phyloP scores from a whole-genome alignment of 2,113 vertebrate species.

The Trochalopteron elliotii region DNA sequence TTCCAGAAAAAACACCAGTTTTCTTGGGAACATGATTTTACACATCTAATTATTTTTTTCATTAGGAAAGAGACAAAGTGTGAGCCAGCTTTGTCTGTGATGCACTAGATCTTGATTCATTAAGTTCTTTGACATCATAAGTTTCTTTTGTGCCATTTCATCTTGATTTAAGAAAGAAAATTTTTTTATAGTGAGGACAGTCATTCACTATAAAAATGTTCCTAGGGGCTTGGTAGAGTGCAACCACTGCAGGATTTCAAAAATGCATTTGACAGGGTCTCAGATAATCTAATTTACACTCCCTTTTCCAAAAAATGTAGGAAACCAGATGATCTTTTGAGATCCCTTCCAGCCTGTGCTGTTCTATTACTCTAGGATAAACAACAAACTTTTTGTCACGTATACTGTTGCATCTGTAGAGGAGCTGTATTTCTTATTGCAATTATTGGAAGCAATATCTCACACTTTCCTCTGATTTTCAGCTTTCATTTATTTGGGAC shows the following conservation, averaged over 20 bases:
- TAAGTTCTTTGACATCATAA: background rate
- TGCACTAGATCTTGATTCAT: background rate
- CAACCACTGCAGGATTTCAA: background rate
- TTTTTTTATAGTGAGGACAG: background rate
- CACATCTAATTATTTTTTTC: background rate
- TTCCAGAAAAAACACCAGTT: background rate
- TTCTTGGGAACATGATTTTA: background rate
- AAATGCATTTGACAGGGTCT: background rate
- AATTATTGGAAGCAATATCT: background rate
- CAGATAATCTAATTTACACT: background rate
- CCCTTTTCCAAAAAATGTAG: background rate
- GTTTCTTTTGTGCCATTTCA: background rate
- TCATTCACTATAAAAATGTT: background rate
- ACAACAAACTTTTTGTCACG: background rate
- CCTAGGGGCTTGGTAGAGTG: background rate
- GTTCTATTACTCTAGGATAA: background rate
- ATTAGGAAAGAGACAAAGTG: background rate
- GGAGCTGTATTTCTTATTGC: background rate
- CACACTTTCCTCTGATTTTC: background rate
- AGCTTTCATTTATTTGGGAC: background rate
- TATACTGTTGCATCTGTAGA: background rate
- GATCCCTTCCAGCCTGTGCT: background rate
- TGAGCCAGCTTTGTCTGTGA: background rate
- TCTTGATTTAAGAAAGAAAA: background rate
- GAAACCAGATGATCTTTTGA: background rate